Percentiles rank a stretch among this genome's conserved stretches.
Conservation (phyloP, 2,888 invertebrate species). For the Artemia sp. region DNA sequence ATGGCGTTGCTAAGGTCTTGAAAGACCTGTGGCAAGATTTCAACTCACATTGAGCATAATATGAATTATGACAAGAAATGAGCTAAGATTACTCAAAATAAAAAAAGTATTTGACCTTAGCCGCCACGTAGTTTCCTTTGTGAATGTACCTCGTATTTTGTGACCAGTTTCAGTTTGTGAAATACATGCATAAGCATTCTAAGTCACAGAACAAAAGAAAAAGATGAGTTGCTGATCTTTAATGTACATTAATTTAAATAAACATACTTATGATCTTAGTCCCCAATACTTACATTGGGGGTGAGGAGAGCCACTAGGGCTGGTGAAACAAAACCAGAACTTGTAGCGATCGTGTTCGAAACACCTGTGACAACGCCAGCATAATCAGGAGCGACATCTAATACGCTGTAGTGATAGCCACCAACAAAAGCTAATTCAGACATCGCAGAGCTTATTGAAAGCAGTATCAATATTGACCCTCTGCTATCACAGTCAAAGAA, state of each 20-base stretch:
- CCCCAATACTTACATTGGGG: slow-evolving; percentile 28
- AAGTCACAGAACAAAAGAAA: not conserved
- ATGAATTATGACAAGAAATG: too few relatives aligned
- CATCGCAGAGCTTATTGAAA: slow-evolving; percentile 31
- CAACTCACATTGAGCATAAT: too few relatives aligned
- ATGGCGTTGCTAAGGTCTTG: too few relatives aligned
- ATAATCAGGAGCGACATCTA: slow-evolving; percentile 36
- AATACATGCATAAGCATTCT: too few relatives aligned
- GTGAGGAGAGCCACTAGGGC: slow-evolving; percentile 32
- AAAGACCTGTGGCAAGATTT: too few relatives aligned
- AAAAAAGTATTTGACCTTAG: too few relatives aligned
- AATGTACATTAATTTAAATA: not conserved
- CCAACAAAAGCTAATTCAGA: slow-evolving; percentile 34
- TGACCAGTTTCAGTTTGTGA: too few relatives aligned
- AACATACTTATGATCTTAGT: not conserved
- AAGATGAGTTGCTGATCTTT: not conserved
- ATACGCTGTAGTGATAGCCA: slow-evolving; percentile 35
- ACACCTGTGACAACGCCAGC: slow-evolving; percentile 34
- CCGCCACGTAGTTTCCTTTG: too few relatives aligned
- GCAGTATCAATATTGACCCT: slow-evolving; percentile 30
- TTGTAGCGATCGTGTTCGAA: slow-evolving; percentile 34
- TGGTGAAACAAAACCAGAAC: slow-evolving; percentile 35
- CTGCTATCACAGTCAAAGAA: slow-evolving; percentile 31
- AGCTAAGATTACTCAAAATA: too few relatives aligned
- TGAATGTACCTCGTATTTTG: too few relatives aligned